Conservation (phyloP, 2,113 vertebrate genomes). For the Misgurnus anguillicaudatus region DNA sequence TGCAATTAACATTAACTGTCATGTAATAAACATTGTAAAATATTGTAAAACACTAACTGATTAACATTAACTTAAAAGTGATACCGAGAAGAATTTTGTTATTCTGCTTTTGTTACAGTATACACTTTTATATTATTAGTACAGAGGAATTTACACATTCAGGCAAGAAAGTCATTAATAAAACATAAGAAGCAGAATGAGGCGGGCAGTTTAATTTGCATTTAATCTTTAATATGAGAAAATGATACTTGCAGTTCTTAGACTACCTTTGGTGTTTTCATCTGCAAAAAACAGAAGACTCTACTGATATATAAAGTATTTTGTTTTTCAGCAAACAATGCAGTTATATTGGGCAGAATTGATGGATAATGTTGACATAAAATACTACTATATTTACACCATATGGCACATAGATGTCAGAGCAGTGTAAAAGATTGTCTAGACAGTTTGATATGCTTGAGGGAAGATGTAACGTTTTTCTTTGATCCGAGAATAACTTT, state of each 20-base stretch:
- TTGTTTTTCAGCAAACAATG: conserved; percentile 2
- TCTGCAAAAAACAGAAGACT: conserved; percentile 6
- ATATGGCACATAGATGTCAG: neutral
- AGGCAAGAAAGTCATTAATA: conserved; percentile 41
- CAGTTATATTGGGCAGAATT: neutral
- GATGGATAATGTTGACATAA: neutral
- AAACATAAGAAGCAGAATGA: neutral
- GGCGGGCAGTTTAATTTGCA: conserved; percentile 19
- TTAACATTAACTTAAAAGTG: too few relatives aligned
- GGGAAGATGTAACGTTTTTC: conserved; percentile 40
- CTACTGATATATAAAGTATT: neutral
- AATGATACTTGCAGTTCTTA: conserved; percentile 29
- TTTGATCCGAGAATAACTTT: conserved; percentile 49
- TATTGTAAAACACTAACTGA: too few relatives aligned
- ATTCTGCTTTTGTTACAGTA: neutral
- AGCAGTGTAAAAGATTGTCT: conserved; percentile 9
- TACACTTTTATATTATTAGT: neutral
- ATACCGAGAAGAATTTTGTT: neutral
- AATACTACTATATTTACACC: neutral
- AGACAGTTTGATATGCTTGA: conserved; percentile 34
- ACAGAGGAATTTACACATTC: neutral
- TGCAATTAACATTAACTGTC: too few relatives aligned
- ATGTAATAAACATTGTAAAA: too few relatives aligned
- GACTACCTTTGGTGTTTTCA: conserved; percentile 2
- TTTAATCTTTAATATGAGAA: conserved; percentile 43